phyloP scores from a whole-genome alignment of 1,140 invertebrate species.

The Drosophila bocqueti region DNA sequence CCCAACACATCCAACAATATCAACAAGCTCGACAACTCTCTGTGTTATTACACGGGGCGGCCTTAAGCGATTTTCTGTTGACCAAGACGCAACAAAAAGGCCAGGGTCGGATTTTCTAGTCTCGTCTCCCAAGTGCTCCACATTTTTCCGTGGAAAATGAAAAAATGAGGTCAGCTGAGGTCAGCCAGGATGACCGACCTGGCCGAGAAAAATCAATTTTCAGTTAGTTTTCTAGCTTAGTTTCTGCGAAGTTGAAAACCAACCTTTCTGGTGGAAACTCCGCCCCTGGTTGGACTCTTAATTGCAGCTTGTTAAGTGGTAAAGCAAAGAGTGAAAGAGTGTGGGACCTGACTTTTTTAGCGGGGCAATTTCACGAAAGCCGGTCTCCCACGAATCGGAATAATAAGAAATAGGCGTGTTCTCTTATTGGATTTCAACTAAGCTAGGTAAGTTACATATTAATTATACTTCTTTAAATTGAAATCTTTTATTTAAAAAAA shows the following conservation, averaged over 20 bases:
- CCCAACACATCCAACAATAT: constrained; percentile 30
- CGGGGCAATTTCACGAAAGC: constrained; percentile 24
- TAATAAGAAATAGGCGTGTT: neutral
- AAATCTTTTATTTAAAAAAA: neutral
- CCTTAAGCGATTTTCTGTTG: constrained; percentile 36
- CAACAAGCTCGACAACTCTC: constrained; percentile 26
- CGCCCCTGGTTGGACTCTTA: constrained; percentile 33
- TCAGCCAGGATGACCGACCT: constrained; percentile 25
- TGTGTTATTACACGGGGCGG: constrained; percentile 36
- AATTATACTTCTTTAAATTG: neutral
- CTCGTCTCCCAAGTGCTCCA: neutral
- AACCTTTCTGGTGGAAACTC: neutral
- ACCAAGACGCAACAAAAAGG: constrained; percentile 34
- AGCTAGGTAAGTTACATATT: neutral
- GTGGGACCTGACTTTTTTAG: constrained; percentile 25
- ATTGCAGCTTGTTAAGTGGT: constrained; percentile 45
- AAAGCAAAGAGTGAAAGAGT: constrained; percentile 35
- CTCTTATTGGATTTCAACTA: neutral
- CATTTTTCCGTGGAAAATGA: constrained; percentile 3
- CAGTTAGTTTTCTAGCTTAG: neutral
- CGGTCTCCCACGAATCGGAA: constrained; percentile 25
- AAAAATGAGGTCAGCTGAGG: constrained; percentile 34
- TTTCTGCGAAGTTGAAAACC: neutral
- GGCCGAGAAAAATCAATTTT: constrained; percentile 34
- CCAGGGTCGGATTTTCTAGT: constrained; percentile 33